Percentiles rank a stretch among this genome's conserved stretches.
phyloP scores from a whole-genome alignment of 2,113 vertebrate genomes.

The Lagopus muta region DNA sequence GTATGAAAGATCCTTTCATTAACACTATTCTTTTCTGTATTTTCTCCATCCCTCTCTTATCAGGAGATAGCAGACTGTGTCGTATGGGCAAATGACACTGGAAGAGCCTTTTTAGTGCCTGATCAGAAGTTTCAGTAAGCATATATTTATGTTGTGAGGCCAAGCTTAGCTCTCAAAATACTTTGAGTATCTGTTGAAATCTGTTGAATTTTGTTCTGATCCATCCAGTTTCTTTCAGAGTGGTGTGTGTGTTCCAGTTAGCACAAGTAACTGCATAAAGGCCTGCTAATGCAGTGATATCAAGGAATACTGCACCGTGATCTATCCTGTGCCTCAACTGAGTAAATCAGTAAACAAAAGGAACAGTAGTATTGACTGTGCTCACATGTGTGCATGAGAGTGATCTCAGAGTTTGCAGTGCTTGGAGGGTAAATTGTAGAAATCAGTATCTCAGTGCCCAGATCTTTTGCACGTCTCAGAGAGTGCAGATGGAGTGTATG shows the following conservation, averaged over 20 bases:
- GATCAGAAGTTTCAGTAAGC: not conserved
- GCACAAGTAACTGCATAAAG: not conserved
- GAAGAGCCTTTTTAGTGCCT: not conserved
- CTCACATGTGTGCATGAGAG: not conserved
- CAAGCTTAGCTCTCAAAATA: not conserved
- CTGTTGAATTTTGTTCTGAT: not conserved
- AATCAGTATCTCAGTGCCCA: accelerated
- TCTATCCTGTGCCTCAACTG: not conserved
- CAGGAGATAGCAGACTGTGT: not conserved
- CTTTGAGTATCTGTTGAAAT: no score
- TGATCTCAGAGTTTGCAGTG: not conserved
- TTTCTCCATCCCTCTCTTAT: not conserved
- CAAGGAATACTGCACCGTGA: not conserved
- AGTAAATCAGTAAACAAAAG: not conserved
- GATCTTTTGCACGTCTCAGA: not conserved
- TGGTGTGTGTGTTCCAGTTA: not conserved
- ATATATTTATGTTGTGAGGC: not conserved
- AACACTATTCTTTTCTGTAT: not conserved
- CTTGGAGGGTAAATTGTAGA: not conserved
- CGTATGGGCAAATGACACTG: not conserved
- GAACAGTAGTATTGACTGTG: not conserved
- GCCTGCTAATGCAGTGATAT: no score
- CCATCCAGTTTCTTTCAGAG: not conserved
- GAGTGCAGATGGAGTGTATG: accelerated
- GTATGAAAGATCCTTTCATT: not conserved